Percentiles rank a stretch among this genome's conserved stretches.
Conservation (phyloP, 2,113 vertebrate genomes). For the Zosterops hypoxanthus region DNA sequence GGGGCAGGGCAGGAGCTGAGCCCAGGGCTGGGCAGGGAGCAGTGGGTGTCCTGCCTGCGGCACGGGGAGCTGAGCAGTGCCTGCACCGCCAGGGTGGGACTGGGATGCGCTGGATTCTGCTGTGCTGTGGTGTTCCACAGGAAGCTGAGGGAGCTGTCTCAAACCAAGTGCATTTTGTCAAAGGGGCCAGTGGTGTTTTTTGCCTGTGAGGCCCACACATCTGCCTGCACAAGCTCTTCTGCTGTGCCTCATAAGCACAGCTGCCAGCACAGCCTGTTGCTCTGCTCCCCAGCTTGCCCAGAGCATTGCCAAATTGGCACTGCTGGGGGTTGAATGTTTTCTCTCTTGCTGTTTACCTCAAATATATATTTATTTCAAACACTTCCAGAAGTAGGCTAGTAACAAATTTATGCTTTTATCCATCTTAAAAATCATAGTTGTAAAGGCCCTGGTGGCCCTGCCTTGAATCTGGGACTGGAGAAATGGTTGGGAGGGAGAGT, state of each 20-base stretch:
- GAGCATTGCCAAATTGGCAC: not conserved
- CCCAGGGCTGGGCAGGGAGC: not conserved
- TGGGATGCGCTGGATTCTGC: fast-evolving
- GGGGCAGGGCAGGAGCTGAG: not conserved
- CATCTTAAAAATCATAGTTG: not conserved
- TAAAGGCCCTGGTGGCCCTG: not conserved
- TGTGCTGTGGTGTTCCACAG: fast-evolving
- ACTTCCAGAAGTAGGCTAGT: not conserved
- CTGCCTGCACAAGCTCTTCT: not conserved
- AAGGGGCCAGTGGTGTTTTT: not conserved
- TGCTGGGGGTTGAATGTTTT: not conserved
- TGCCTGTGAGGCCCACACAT: not conserved
- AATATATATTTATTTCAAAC: not conserved
- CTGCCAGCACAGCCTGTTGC: not conserved
- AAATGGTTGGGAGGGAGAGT: not conserved
- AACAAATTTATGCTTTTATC: not conserved
- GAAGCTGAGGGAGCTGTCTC: not conserved
- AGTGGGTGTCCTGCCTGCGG: fast-evolving
- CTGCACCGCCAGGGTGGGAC: not conserved
- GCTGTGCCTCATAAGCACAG: not conserved
- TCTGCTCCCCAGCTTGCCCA: not conserved
- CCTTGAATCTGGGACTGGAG: not conserved
- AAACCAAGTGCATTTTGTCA: not conserved
- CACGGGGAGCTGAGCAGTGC: fast-evolving
- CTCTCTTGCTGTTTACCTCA: not conserved